Base-by-base conservation (phyloP, 2,888 invertebrate species). In the Rhorus exstirpatorius region DNA sequence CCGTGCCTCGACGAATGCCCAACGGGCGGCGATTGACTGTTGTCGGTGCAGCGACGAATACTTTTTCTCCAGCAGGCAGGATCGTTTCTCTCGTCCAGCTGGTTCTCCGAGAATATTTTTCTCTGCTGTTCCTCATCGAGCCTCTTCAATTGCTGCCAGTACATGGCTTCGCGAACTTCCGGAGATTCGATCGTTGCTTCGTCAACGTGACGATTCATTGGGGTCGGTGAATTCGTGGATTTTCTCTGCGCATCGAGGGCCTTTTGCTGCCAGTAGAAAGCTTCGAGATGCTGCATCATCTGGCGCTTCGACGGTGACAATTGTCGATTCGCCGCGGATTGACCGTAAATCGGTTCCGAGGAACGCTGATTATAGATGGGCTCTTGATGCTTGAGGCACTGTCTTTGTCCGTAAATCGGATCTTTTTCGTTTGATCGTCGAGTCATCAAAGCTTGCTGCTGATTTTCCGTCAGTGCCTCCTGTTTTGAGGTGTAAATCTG, bases 111-210 rank as follows among this genome's bases (percentile, higher is more conserved):
- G 81, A 89, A 92, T 24, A 92, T 90, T 24, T 87, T 84, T 7
- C 89, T 83, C 72, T 92, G 92, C 53, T 91, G 92, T 86, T 96
- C 96, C 91, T 96, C 95, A 89, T 94, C 94, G 60, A 95, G 93
- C 87, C 95, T 96, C 88, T 95, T 95, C 72, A 96, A 91, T 88
- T 95, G 95, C 86, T 95, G 95, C 96, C 96, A 96, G 84, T 95
- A 96, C 87, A 95, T 95, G 0, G 95, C 95, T 89, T 96, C 96
- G 6, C 91, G 86, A 17, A 91, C 88, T 67, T 91, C 89, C 1
- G 92, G 90, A 3, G 87, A 75, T 14, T 89, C 88, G 31, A 87
- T 88, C 38, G 88, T 88, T 0, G 26, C 31, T 8, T 58, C 60
- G n/a, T 63, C 55, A 1, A 38, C 17, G 0, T 35, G 7, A 7